Evolutionary conservation across 2,888 invertebrate genomes (phyloP), one percentile per base, ranked within the genome.

Genomic region (Chymomyza fuscimana): DNA sequence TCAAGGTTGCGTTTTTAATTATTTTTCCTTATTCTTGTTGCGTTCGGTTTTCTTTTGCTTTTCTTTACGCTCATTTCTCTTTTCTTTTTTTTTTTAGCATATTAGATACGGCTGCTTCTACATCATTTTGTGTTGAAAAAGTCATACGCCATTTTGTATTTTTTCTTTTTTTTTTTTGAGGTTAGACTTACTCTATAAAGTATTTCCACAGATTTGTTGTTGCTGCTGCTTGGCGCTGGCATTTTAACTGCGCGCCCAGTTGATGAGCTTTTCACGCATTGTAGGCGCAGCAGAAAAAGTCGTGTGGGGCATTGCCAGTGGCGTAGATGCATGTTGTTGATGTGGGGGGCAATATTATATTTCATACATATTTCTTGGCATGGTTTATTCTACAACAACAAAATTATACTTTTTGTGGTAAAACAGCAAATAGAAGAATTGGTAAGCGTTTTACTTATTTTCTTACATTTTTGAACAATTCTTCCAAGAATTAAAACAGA

Each of bases 1-100:
- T 89, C 90, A 90, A 90, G 90, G 90, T 90, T 90, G 88, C 85
- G 82, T 88, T 90, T 90, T 90, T 90, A 90, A 91, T 90, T 91
- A 90, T 90, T 89, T 90, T 89, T 88, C 79, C 80, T 81, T 87
- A 81, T 84, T 86, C 83, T 81, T 73, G 76, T 65, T 78, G 78
- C 72, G 67, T 71, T 72, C 72, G 70, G 75, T 75, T 76, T 78
- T 65, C 15, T 67, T 72, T 72, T 68, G 73, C 72, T 65, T 78
- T 76, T 70, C 73, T 58, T 77, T 52, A 56, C 62, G 46, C 63
- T 40, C 16, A n/a, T 72, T 56, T 58, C 60, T 12, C 19, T 60
- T 58, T 58, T 40, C 32, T 32, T 70, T 67, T 52, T 50, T n/a
- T 59, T 29, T 66, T 65, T 40, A 72, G 76, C 84, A 81, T 86